Evolutionary conservation across 2,113 vertebrate genomes (phyloP).

Genomic region (Microcebus murinus): DNA sequence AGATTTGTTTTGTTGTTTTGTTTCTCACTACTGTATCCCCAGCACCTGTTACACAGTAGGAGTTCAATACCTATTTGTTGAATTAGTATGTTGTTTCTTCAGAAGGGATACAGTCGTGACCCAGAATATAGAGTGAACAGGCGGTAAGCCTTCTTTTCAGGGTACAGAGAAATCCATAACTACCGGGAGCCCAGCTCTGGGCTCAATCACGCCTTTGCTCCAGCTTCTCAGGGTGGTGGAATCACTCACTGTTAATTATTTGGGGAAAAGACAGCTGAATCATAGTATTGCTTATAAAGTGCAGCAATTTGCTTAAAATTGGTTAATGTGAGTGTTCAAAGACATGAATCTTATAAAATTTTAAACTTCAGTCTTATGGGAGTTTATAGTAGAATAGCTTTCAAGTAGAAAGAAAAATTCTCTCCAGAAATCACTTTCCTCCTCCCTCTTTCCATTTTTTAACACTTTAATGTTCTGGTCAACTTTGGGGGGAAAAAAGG

Average conservation of each 20-base stretch:
- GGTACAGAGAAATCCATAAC: background rate
- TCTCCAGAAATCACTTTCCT: background rate
- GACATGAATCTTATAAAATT: background rate
- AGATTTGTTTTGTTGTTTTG: background rate
- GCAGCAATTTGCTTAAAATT: conserved; percentile 52
- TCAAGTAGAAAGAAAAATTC: conserved; percentile 1
- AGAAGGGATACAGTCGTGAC: background rate
- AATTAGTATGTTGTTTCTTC: background rate
- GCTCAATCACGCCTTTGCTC: background rate
- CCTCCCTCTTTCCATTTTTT: background rate
- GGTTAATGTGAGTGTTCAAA: background rate
- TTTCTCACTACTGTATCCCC: background rate
- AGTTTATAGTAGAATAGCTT: background rate
- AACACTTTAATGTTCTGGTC: background rate
- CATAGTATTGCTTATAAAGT: conserved; percentile 12
- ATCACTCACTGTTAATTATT: background rate
- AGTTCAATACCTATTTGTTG: background rate
- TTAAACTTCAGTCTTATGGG: background rate
- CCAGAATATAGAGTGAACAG: background rate
- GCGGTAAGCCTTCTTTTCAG: background rate
- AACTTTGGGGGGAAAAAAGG: background rate
- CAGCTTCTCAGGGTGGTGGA: background rate
- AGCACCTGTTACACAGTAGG: background rate
- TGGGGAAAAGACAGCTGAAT: background rate
- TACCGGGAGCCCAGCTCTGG: background rate